These are phyloP conservation scores for Oreortyx pictus DNA, from an alignment of 2,797 vertebrate species.

Conservation along the genomic window DNA sequence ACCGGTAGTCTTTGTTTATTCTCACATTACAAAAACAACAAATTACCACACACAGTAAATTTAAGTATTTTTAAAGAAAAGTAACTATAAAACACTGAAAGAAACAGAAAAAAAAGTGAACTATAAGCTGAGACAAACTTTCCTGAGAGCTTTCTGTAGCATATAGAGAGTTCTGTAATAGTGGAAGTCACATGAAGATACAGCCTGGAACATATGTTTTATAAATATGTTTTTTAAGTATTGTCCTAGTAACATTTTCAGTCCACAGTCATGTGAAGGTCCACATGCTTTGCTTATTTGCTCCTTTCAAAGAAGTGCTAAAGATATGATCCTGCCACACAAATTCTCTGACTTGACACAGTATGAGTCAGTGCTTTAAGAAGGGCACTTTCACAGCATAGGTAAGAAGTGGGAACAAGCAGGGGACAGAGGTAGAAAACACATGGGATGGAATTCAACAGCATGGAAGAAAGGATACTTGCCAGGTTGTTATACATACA, in stretches of 20 bases:
- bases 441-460: neutral
- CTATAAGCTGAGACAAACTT: neutral
- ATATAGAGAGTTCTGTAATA: neutral
- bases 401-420: neutral
- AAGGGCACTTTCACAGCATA: neutral
- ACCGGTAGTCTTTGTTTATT: neutral
- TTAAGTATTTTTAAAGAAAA: neutral
- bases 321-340: neutral
- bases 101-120: neutral
- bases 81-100: neutral
- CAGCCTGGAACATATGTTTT: neutral
- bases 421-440: neutral
- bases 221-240: neutral
- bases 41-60: neutral
- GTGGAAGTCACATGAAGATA: neutral
- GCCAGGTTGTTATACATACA: neutral
- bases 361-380: neutral
- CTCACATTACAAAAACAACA: neutral
- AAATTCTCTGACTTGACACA: neutral
- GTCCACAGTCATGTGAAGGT: neutral
- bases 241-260: neutral
- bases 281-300: neutral
- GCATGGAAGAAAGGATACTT: neutral
- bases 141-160: neutral
- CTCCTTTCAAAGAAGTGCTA: neutral